phyloP scores from a whole-genome alignment of 2,113 vertebrate genomes.

The Sakesphorus luctuosus region DNA sequence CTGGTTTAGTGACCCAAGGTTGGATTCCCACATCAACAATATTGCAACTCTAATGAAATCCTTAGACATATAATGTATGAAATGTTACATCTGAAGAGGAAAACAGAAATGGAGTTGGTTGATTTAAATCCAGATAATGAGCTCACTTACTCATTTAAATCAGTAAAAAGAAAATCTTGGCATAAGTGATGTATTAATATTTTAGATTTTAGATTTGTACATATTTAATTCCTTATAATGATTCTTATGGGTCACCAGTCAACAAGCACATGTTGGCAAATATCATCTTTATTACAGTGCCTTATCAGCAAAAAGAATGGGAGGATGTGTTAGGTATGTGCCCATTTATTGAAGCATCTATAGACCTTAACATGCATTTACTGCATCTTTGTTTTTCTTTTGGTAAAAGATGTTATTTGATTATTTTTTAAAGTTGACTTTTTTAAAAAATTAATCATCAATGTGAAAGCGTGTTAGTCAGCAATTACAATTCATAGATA shows the following conservation, averaged over 20 bases:
- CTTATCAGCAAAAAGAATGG: background rate
- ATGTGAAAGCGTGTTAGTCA: background rate
- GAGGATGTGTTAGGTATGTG: background rate
- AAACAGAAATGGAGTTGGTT: background rate
- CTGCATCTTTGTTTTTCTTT: background rate
- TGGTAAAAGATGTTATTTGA: background rate
- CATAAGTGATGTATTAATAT: background rate
- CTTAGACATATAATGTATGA: background rate
- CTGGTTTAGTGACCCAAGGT: background rate
- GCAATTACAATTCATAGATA: background rate
- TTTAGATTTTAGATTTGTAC: background rate
- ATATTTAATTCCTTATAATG: background rate
- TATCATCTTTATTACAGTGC: background rate
- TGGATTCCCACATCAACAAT: background rate
- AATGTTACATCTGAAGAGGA: background rate
- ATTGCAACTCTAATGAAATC: conserved; percentile 5
- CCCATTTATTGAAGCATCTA: background rate
- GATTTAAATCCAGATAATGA: conserved; percentile 12
- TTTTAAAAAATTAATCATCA: background rate
- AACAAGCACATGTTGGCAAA: background rate
- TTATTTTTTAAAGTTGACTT: background rate
- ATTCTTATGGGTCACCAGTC: background rate
- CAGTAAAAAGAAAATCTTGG: background rate
- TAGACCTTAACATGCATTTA: background rate
- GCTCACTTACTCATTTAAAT: background rate